A percentile compares a stretch with the other conserved stretches of the same genome.
These are phyloP conservation scores for Ochotona curzoniae DNA, from an alignment of 2,113 vertebrate genomes.

Conservation along the genomic window DNA sequence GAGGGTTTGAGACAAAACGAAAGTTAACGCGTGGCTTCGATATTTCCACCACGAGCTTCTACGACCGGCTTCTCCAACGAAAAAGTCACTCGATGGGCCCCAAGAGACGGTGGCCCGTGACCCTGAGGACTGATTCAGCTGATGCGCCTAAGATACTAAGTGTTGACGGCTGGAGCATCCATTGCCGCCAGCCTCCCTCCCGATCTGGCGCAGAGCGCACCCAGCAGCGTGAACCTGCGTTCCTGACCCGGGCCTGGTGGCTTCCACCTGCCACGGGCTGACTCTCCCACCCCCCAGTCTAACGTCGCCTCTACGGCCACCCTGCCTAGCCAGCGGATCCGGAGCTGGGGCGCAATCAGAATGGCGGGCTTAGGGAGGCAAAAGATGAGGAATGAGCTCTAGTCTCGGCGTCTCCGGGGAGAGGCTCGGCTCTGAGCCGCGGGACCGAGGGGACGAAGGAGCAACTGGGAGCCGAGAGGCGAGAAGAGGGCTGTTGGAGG, in stretches of 20 bases:
- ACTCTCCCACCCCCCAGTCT: too few species aligned
- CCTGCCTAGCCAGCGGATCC: not conserved
- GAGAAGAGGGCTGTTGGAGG: not conserved
- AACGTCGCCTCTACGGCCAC: too few species aligned
- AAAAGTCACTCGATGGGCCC: not conserved
- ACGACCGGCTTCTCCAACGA: not conserved
- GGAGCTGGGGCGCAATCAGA: not conserved
- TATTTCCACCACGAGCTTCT: not conserved
- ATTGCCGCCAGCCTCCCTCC: not conserved
- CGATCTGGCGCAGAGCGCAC: not conserved
- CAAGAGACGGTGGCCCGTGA: not conserved
- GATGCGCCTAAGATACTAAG: not conserved
- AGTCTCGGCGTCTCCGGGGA: not conserved
- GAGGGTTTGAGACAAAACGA: conserved; percentile 55
- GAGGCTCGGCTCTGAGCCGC: not conserved
- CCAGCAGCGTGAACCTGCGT: accelerated
- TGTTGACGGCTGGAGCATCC: not conserved
- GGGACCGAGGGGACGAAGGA: not conserved
- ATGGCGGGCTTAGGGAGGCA: not conserved
- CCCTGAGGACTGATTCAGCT: not conserved
- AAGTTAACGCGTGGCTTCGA: not conserved
- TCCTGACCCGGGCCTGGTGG: not conserved
- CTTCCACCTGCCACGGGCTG: too few species aligned
- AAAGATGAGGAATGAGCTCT: too few species aligned
- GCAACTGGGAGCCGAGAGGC: not conserved